Evolutionary conservation across 2,888 invertebrate species (phyloP).

Genomic region (Latrodectus hesperus): DNA sequence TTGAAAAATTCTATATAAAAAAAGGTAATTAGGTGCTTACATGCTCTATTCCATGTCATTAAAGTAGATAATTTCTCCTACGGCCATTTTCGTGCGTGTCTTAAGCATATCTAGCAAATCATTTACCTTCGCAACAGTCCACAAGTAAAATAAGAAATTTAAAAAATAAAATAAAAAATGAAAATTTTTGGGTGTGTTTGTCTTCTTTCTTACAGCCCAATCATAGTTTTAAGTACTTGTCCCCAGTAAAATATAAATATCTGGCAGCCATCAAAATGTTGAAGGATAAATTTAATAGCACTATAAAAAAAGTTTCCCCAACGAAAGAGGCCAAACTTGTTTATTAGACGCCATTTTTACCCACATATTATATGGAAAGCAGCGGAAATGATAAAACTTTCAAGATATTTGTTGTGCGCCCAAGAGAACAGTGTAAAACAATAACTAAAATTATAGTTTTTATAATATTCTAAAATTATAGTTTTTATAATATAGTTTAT

Average conservation of each 20-base stretch:
- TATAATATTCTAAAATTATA: too few relatives aligned
- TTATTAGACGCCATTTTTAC: slow-evolving; percentile 24
- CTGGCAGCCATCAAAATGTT: slow-evolving; percentile 53
- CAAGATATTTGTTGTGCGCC: too few relatives aligned
- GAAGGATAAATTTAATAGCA: slow-evolving; percentile 64
- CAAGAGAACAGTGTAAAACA: too few relatives aligned
- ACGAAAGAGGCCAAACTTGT: neutral
- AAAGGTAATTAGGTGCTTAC: slow-evolving; percentile 5
- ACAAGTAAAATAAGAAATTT: neutral
- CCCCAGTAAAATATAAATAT: slow-evolving; percentile 29
- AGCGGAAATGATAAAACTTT: too few relatives aligned
- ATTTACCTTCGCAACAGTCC: neutral
- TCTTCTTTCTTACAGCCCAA: slow-evolving; percentile 33
- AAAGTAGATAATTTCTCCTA: neutral
- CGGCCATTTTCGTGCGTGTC: neutral
- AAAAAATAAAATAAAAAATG: neutral
- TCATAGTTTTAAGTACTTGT: slow-evolving; percentile 56
- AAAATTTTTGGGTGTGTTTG: slow-evolving; percentile 55
- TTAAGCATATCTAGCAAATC: neutral
- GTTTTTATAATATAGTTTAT: too few relatives aligned
- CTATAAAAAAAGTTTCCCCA: slow-evolving; percentile 1
- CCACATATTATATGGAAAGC: neutral
- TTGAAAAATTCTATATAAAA: neutral
- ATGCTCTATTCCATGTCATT: neutral
- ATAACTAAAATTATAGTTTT: too few relatives aligned